Evolutionary conservation across 2,113 vertebrate species (phyloP).

Genomic region (Delphinapterus leucas): DNA sequence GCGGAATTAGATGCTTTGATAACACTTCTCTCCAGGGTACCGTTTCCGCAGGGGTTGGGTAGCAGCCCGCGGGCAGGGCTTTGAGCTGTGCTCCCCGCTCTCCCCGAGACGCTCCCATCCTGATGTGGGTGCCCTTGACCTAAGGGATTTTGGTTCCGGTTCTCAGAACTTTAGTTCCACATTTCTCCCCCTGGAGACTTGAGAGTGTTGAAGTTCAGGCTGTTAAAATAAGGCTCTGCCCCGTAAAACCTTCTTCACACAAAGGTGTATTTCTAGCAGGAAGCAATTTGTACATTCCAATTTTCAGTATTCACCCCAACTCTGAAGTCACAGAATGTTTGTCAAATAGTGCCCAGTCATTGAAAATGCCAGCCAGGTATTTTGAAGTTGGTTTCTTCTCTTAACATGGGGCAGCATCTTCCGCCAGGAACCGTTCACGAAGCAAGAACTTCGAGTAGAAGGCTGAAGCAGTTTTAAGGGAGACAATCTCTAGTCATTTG

Average conservation of each 20-base stretch:
- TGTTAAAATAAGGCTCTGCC: not conserved
- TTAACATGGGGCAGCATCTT: not conserved
- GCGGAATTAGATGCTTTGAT: constrained; percentile 55
- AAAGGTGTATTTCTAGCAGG: not conserved
- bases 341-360: not conserved
- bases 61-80: not conserved
- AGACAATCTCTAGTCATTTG: not conserved
- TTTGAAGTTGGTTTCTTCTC: not conserved
- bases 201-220: not conserved
- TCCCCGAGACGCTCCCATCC: not conserved
- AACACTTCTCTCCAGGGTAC: constrained; percentile 3
- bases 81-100: not conserved
- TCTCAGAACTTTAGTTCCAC: not conserved
- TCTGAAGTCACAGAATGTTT: not conserved
- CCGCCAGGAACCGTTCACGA: not conserved
- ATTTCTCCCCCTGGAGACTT: not conserved
- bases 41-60: not conserved
- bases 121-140: not conserved
- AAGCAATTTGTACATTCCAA: constrained; percentile 20
- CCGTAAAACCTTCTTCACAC: not conserved
- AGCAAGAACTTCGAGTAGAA: constrained; percentile 24
- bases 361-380: not conserved
- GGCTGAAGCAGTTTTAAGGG: not conserved
- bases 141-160: not conserved
- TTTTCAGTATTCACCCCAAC: constrained; percentile 14